phyloP scores from a whole-genome alignment of 2,113 vertebrate genomes.

The Bothrops jararaca region DNA sequence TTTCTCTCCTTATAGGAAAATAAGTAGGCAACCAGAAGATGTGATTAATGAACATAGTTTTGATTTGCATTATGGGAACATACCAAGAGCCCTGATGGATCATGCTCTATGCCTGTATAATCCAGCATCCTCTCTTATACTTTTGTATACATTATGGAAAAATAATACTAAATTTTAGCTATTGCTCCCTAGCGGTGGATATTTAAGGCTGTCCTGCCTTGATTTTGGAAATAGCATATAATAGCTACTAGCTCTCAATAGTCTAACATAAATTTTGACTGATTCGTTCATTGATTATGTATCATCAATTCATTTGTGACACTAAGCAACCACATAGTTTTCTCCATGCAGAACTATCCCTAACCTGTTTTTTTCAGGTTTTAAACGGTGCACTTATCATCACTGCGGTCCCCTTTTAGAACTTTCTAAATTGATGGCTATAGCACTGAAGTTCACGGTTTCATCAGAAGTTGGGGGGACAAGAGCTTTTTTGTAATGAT shows the following conservation, averaged over 20 bases:
- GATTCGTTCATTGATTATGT: not conserved
- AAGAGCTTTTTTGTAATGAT: not conserved
- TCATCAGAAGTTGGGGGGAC: not conserved
- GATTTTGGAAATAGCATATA: not conserved
- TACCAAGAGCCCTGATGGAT: not conserved
- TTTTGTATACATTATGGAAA: not conserved
- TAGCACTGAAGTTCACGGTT: not conserved
- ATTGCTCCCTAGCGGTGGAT: not conserved
- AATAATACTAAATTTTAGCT: not conserved
- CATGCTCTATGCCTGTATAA: not conserved
- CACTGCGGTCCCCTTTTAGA: not conserved
- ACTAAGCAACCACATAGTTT: not conserved
- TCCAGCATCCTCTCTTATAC: not conserved
- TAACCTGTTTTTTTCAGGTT: not conserved
- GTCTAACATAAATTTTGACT: not conserved
- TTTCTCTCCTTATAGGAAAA: not conserved
- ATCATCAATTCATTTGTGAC: not conserved
- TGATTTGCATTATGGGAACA: not conserved
- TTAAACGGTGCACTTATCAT: not conserved
- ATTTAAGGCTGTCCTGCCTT: not conserved
- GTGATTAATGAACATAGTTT: not conserved
- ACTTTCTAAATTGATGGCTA: not conserved
- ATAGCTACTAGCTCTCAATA: not conserved
- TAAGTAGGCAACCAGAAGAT: not conserved
- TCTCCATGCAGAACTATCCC: not conserved